phyloP scores from a whole-genome alignment of 2,888 invertebrate species.

The Xestia ashworthii region DNA sequence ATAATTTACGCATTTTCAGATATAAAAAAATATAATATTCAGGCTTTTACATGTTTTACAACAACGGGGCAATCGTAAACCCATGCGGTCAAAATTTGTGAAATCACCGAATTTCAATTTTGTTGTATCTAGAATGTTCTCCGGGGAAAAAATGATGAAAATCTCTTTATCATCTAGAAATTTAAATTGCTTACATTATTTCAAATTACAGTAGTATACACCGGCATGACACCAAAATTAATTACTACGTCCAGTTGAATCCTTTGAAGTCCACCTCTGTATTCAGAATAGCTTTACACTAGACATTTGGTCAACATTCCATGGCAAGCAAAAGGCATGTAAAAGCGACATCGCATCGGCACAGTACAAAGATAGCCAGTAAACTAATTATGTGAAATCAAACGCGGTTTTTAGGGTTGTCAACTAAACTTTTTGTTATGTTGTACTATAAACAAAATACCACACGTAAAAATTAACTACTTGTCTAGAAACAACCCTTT shows the following conservation, averaged over 20 bases:
- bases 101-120: not conserved
- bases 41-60: not conserved
- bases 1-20: not conserved
- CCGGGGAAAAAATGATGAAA: not conserved
- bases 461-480: too few relatives aligned
- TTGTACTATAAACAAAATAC: too few relatives aligned
- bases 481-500: too few relatives aligned
- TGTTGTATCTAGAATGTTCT: not conserved
- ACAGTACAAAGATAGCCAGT: not conserved
- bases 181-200: not conserved
- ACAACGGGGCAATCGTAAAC: not conserved
- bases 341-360: conserved; percentile 14
- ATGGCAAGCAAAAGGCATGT: conserved; percentile 2
- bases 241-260: not conserved
- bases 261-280: not conserved
- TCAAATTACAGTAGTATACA: not conserved
- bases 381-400: not conserved
- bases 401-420: not conserved
- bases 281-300: not conserved
- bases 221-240: not conserved
- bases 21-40: not conserved
- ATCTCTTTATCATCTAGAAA: too few relatives aligned
- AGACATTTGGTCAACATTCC: conserved; percentile 30
- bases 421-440: too few relatives aligned
- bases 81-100: not conserved